Conservation (phyloP, 2,888 invertebrate species). For the Rhamnusium bicolor region DNA sequence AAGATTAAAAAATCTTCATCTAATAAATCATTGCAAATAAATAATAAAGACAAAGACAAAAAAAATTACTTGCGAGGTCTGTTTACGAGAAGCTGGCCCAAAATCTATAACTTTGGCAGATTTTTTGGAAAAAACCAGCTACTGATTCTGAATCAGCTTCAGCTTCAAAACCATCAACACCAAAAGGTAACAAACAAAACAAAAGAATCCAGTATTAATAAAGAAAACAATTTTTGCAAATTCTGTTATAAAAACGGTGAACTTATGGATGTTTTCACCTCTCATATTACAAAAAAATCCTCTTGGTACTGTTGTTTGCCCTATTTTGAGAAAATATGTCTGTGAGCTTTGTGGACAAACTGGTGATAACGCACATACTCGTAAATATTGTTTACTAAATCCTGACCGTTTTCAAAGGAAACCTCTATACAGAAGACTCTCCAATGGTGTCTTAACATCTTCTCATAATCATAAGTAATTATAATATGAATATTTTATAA, state of each 20-base stretch:
- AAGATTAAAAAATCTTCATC: neutral
- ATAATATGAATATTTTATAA: neutral
- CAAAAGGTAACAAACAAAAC: neutral
- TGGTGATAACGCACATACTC: conserved; percentile 55
- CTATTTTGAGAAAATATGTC: conserved; percentile 50
- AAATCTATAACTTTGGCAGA: neutral
- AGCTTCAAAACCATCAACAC: neutral
- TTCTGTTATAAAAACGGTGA: conserved; percentile 58
- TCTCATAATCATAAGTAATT: conserved; percentile 37
- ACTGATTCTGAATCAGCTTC: neutral
- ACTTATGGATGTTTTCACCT: conserved; percentile 40
- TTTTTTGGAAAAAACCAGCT: neutral
- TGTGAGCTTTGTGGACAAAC: conserved; percentile 54
- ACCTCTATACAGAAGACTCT: conserved; percentile 19
- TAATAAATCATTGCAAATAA: neutral
- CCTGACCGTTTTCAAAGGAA: neutral
- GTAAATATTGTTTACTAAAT: conserved; percentile 52
- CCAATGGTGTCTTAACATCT: conserved; percentile 36
- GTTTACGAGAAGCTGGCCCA: neutral
- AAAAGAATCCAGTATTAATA: neutral
- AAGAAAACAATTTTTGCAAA: conserved; percentile 41
- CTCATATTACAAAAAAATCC: conserved; percentile 46
- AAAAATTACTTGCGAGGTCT: neutral
- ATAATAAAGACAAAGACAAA: neutral
- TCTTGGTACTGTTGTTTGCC: conserved; percentile 51